phyloP scores from a whole-genome alignment of 2,797 vertebrate genomes.

The Distichodus sexfasciatus region DNA sequence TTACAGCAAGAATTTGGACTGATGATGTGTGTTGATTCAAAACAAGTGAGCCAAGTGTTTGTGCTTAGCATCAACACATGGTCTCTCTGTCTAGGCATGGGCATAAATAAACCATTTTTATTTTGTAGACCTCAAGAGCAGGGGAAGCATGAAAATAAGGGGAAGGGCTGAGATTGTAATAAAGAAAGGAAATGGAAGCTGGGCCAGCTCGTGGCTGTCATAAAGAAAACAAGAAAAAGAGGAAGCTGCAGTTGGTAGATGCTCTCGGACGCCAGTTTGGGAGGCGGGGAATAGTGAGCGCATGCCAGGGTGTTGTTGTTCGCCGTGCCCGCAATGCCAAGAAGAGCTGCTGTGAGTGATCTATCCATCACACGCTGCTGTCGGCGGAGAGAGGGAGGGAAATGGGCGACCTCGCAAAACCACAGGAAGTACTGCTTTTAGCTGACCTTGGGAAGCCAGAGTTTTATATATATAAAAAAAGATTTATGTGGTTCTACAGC shows the following conservation, averaged over 20 bases:
- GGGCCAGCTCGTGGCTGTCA: constrained; percentile 5
- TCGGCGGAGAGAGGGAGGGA: constrained; percentile 5
- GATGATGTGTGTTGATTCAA: not conserved
- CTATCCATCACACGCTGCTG: constrained; percentile 36
- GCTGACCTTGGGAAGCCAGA: constrained; percentile 32
- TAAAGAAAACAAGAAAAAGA: not conserved
- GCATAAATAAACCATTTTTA: not conserved
- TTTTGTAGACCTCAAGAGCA: constrained; percentile 18
- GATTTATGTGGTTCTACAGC: constrained; percentile 36
- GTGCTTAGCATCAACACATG: not conserved
- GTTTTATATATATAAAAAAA: constrained; percentile 36
- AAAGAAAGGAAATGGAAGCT: constrained; percentile 33
- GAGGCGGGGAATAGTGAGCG: not conserved
- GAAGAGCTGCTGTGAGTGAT: constrained; percentile 31
- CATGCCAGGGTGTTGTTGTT: constrained; percentile 4
- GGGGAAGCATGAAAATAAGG: constrained; percentile 10
- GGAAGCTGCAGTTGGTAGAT: constrained; percentile 21
- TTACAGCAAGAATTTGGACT: not conserved
- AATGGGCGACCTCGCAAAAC: not conserved
- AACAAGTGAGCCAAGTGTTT: not conserved
- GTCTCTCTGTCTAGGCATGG: not conserved
- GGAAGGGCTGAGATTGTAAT: constrained; percentile 25
- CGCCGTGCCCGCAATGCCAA: constrained; percentile 25
- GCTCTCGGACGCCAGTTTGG: not conserved
- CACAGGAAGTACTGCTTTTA: constrained; percentile 25